Percentiles rank a stretch among this genome's conserved stretches.
Conservation (phyloP, 2,888 invertebrate species). For the Lucinisca nassula region DNA sequence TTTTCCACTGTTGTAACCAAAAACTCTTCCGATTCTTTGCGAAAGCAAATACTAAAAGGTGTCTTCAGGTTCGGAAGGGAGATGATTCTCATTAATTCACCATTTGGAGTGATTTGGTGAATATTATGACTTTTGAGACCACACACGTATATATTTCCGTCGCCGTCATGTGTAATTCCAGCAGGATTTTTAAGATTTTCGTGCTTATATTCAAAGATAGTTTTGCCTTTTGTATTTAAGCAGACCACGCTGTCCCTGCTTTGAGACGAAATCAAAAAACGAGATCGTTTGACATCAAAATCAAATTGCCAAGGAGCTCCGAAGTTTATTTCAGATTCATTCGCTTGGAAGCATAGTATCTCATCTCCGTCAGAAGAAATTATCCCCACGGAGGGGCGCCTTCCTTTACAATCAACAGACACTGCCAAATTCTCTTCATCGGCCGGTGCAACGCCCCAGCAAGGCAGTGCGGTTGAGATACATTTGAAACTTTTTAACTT, state of each 20-base stretch:
- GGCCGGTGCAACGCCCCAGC: not conserved
- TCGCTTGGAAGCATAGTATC: not conserved
- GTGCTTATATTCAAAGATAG: not conserved
- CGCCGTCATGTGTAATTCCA: not conserved
- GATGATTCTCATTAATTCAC: not conserved
- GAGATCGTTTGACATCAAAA: not conserved
- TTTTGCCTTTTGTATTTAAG: not conserved
- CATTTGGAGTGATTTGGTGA: not conserved
- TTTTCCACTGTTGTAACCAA: not conserved
- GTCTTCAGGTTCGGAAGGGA: not conserved
- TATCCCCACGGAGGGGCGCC: not conserved
- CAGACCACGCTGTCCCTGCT: not conserved
- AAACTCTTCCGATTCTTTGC: not conserved
- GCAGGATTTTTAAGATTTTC: not conserved
- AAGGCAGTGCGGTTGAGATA: not conserved
- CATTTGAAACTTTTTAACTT: not conserved
- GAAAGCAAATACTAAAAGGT: not conserved
- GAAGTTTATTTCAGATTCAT: not conserved
- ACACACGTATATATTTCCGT: not conserved
- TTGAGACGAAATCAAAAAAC: not conserved
- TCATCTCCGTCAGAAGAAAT: not conserved
- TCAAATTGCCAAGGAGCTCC: not conserved
- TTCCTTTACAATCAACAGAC: not conserved
- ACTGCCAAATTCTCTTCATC: not conserved
- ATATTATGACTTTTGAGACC: slow-evolving; percentile 9